Conservation (phyloP, 2,797 vertebrate species). For the Pseudochirops corinnae region DNA sequence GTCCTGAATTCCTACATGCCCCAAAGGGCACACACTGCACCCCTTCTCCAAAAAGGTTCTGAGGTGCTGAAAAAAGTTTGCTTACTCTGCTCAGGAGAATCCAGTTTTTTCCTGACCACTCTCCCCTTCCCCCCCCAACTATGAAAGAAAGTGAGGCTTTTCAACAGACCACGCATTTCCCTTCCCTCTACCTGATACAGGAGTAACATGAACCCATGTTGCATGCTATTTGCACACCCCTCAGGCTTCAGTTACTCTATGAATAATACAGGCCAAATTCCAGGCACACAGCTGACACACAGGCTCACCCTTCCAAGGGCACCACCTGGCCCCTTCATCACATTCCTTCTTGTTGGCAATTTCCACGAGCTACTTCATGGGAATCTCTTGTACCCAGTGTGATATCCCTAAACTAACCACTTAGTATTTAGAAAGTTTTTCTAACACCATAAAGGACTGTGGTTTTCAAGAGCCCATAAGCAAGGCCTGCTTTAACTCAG, state of each 20-base stretch:
- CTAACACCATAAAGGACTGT: neutral
- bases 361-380: constrained; percentile 35
- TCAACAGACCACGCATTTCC: constrained; percentile 45
- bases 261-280: constrained; percentile 77
- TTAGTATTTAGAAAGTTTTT: neutral
- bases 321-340: constrained; percentile 19
- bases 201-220: constrained; percentile 61
- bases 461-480: constrained; percentile 16
- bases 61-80: constrained; percentile 39
- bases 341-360: constrained; percentile 25
- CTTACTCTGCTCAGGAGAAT: constrained; percentile 36
- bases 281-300: constrained; percentile 51
- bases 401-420: neutral
- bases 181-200: constrained; percentile 54
- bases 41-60: constrained; percentile 16
- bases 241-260: constrained; percentile 75
- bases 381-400: constrained; percentile 34
- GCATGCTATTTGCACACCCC: constrained; percentile 68
- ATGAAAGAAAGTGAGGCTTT: neutral
- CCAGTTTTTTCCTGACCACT: neutral
- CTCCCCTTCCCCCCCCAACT: neutral
- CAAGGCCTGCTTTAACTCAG: constrained; percentile 15
- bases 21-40: constrained; percentile 11
- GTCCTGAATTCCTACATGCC: constrained; percentile 65
- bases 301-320: constrained; percentile 34